These are phyloP conservation scores for Caenorhabditis wallacei DNA, from an alignment of 2,888 invertebrate species.

Conservation along the genomic window DNA sequence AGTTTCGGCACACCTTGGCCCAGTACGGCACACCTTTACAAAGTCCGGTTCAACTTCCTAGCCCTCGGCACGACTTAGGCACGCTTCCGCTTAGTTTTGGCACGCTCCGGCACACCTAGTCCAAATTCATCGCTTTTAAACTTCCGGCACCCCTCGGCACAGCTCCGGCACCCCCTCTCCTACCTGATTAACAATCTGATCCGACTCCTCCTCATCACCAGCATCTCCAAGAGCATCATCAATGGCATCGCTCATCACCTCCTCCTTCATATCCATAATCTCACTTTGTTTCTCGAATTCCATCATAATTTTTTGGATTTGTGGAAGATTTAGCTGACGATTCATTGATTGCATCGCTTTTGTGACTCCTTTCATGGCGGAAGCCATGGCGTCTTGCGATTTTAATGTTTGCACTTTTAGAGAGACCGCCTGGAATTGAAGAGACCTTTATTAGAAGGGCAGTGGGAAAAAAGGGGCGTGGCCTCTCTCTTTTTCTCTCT, in stretches of 20 bases:
- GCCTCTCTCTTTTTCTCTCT: background rate
- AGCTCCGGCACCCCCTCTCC: too few relatives aligned
- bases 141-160: too few relatives aligned
- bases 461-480: background rate
- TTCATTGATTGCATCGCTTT: slow-evolving; percentile 99
- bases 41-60: too few relatives aligned
- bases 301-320: slow-evolving; percentile 93
- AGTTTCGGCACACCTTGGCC: too few relatives aligned
- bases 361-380: slow-evolving; percentile 99
- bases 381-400: slow-evolving; percentile 99
- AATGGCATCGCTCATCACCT: slow-evolving; percentile 99
- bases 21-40: too few relatives aligned
- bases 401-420: slow-evolving; percentile 97
- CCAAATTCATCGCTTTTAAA: too few relatives aligned
- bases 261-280: slow-evolving; percentile 99
- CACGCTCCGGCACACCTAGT: too few relatives aligned
- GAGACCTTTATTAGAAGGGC: too few relatives aligned
- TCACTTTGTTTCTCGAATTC: slow-evolving; percentile 98
- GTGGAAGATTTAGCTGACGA: slow-evolving; percentile 93
- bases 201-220: slow-evolving; percentile 96
- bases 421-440: slow-evolving; percentile 89
- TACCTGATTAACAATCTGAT: slow-evolving; percentile 81
- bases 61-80: too few relatives aligned
- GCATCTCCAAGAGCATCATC: slow-evolving; percentile 99
- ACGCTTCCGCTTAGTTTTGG: too few relatives aligned